Conservation (phyloP, 2,888 invertebrate species). For the Panopea generosa region DNA sequence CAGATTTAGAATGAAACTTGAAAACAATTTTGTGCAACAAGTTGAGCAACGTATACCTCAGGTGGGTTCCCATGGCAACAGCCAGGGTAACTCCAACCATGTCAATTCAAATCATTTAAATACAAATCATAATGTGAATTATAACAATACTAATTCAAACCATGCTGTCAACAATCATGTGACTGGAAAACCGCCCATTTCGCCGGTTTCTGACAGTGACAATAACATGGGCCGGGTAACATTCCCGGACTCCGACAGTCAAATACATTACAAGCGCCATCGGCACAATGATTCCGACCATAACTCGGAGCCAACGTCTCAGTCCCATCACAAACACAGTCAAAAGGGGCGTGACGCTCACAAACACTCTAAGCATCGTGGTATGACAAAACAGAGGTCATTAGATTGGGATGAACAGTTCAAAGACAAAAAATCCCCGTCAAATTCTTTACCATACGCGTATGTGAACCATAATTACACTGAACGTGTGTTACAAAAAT, state of each 20-base stretch:
- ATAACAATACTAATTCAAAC: no score
- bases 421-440: conserved; percentile 64
- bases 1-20: conserved; percentile 61
- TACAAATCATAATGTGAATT: conserved; percentile 13
- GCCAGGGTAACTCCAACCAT: conserved; percentile 40
- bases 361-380: conserved; percentile 69
- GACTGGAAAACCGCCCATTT: conserved; percentile 52
- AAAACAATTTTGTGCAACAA: conserved; percentile 69
- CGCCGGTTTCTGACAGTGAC: conserved; percentile 59
- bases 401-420: conserved; percentile 81
- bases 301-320: conserved; percentile 77
- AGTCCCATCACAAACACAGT: conserved; percentile 68
- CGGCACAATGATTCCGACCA: conserved; percentile 78
- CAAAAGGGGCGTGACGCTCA: conserved; percentile 63
- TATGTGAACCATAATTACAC: conserved; percentile 81
- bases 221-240: conserved; percentile 49
- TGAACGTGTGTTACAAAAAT: conserved; percentile 79
- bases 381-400: conserved; percentile 76
- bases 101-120: conserved; percentile 26
- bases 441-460: conserved; percentile 77
- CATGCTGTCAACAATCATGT: conserved; percentile 11
- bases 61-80: conserved; percentile 31
- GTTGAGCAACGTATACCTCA: conserved; percentile 71
- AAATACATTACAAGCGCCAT: conserved; percentile 63
- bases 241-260: conserved; percentile 75